Base-by-base conservation (phyloP, 1,140 invertebrate species). In the Sarcophaga peregrina region DNA sequence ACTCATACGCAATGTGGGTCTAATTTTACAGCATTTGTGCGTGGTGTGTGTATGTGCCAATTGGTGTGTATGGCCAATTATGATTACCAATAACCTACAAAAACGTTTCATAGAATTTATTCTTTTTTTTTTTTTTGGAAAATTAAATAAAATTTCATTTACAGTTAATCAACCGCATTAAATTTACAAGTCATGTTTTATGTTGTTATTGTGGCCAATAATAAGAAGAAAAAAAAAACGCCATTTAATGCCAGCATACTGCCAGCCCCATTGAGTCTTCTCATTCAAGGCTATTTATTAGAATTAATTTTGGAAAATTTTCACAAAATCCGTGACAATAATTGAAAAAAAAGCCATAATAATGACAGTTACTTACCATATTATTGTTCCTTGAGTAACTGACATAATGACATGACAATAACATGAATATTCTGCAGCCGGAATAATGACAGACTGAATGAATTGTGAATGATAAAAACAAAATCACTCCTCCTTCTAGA, bases 161-260 rank as follows among this genome's bases (percentile, higher is more conserved):
- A 58, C 54, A 58, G 54, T 58, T 58, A 58, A 58, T 58, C 54
- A 58, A 15, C 54, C 11, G 54, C 54, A 58, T 58, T 58, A 58
- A 37, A 58, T 58, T 58, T n/a, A 58, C 54, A 58, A 58, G 13
- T 58, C 15, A n/a, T 58, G 11, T 58, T 58, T 37, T 15, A 58
- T 13, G 54, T 58, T 58, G 11, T n/a, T 58, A 15, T 13, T 58
- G 10, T n/a, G 3, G 54, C n/a, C 52, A 4, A 15, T 15, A 58
- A n/a, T 13, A 58, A 6, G 11, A 58, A 58, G n/a, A 58, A n/a
- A 37, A 37, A 37, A 37, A 37, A 37, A 4, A 37, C 25, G 25
- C 7, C 54, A 58, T 58, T 58, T 58, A n/a, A 58, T 58, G 15
- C 54, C 15, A 7, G 15, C 13, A 37, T 37, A 37, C 25, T 15